Conservation (phyloP, 2,888 invertebrate genomes). For the Phlogophora meticulosa region DNA sequence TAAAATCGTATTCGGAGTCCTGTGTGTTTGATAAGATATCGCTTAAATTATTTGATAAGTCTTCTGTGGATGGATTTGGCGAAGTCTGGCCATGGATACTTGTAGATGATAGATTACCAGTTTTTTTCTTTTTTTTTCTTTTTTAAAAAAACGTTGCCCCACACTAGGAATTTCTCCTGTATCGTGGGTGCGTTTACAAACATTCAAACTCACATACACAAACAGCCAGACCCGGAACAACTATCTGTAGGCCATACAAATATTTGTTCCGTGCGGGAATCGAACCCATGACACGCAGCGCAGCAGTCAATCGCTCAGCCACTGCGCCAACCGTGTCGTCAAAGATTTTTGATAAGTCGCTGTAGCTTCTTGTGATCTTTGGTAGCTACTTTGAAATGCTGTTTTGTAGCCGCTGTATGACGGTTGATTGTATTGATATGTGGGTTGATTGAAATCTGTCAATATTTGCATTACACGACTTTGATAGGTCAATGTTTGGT, state of each 20-base stretch:
- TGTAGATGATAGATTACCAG: constrained; percentile 5
- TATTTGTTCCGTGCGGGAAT: too few species aligned
- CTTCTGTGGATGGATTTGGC: constrained; percentile 12
- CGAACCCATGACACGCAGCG: too few species aligned
- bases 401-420: constrained; percentile 15
- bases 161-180: too few species aligned
- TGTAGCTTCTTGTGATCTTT: constrained; percentile 6
- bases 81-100: constrained; percentile 12
- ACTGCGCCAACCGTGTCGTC: too few species aligned
- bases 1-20: constrained; percentile 14
- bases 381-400: constrained; percentile 13
- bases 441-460: constrained; percentile 41
- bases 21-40: constrained; percentile 14
- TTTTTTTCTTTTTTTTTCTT: too few species aligned
- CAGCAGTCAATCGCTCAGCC: too few species aligned
- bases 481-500: constrained; percentile 51
- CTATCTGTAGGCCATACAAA: too few species aligned
- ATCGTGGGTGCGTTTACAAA: too few species aligned
- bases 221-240: too few species aligned
- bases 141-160: too few species aligned
- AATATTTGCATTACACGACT: constrained; percentile 47
- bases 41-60: constrained; percentile 9
- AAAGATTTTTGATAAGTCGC: constrained; percentile 16
- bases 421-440: constrained; percentile 24
- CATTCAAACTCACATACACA: too few species aligned